Evolutionary conservation across 2,888 invertebrate genomes (phyloP).

Genomic region (Eugnorisma glareosa): DNA sequence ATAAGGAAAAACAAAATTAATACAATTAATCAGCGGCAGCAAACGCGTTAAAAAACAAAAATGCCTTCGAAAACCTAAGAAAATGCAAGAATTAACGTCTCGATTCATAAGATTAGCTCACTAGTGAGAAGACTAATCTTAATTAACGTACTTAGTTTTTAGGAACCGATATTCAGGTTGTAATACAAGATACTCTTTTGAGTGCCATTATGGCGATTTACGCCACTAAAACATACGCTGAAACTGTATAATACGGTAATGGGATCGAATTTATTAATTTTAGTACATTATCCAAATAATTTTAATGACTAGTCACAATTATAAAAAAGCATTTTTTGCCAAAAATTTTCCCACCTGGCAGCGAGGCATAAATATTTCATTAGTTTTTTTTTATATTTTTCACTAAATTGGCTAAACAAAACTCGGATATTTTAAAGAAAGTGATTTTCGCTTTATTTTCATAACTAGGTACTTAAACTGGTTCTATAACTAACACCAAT

Average conservation of each 20-base stretch:
- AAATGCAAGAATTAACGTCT: constrained; percentile 1
- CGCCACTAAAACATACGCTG: constrained; percentile 48
- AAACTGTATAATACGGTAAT: constrained; percentile 25
- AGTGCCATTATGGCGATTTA: constrained; percentile 43
- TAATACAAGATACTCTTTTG: not conserved
- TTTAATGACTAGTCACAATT: constrained; percentile 44
- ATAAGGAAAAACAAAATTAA: not conserved
- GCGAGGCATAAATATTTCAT: not conserved
- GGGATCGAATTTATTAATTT: constrained; percentile 52
- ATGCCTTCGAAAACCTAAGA: not conserved
- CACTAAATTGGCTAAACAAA: not conserved
- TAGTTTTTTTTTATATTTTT: not conserved
- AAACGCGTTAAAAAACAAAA: constrained; percentile 6
- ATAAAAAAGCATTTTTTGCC: constrained; percentile 37
- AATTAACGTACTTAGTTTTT: constrained; percentile 3
- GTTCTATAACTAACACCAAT: not conserved
- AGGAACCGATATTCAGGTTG: not conserved
- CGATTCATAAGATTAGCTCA: constrained; percentile 9
- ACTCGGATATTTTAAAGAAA: not conserved
- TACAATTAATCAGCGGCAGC: constrained; percentile 11
- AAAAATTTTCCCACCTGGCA: constrained; percentile 46
- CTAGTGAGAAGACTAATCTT: not conserved
- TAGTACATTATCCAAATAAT: constrained; percentile 23
- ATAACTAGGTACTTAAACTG: not conserved
- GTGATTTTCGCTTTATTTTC: not conserved